phyloP scores from a whole-genome alignment of 2,797 vertebrate species.

The Cynopterus sphinx region DNA sequence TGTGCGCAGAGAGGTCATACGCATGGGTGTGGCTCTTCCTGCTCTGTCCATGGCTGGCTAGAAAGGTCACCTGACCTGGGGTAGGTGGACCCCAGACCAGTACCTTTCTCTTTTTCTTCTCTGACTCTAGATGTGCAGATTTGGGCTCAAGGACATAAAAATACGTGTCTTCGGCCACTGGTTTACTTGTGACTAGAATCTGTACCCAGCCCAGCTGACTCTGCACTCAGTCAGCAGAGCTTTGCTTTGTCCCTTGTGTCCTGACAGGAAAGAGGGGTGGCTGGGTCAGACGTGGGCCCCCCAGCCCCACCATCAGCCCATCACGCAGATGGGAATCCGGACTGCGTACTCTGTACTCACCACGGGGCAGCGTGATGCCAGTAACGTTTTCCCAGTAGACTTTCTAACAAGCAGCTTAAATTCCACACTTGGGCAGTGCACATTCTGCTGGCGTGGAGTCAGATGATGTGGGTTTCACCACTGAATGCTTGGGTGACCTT shows the following conservation, averaged over 20 bases:
- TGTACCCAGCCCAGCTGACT: background rate
- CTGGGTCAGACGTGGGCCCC: background rate
- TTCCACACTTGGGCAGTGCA: background rate
- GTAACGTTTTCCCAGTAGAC: background rate
- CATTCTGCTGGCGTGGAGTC: background rate
- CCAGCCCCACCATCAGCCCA: background rate
- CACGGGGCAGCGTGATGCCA: background rate
- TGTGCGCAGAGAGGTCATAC: background rate
- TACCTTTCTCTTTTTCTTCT: background rate
- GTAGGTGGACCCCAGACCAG: fast-evolving
- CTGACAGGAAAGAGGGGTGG: background rate
- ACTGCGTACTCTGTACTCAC: background rate
- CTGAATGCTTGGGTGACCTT: background rate
- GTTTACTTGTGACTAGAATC: background rate
- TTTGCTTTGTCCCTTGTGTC: background rate
- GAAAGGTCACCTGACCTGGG: background rate
- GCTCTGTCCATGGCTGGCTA: background rate
- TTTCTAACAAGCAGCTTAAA: background rate
- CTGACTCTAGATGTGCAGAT: background rate
- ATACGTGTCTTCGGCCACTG: background rate
- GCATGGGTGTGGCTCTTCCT: background rate
- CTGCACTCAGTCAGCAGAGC: background rate
- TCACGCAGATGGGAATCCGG: background rate
- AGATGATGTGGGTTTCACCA: background rate
- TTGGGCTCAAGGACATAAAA: background rate